Evolutionary conservation across 1,140 invertebrate species (phyloP), one percentile per base, ranked within the genome.

Genomic region (Drosophila suzukii): DNA sequence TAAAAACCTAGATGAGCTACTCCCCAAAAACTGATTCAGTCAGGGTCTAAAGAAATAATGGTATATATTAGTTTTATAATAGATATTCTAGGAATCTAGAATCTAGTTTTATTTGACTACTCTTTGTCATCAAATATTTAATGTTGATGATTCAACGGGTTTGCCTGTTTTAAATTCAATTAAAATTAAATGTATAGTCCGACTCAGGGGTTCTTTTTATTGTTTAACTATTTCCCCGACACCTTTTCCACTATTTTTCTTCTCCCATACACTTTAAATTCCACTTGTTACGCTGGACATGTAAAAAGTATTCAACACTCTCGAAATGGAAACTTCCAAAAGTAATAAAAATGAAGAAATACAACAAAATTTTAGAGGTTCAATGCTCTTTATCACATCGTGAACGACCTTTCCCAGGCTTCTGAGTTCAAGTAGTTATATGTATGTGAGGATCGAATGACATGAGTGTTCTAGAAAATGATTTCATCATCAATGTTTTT

Each of bases 281-380:
- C 83, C 66, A 82, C 61, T 78, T 79, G 81, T 84, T 84, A 60
- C 55, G 83, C 79, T 62, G 46, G 39, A 70, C 59, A 78, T 81
- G 75, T 47, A 63, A 85, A 68, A 77, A 50, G 44, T 47, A 65
- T 65, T 74, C 53, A 74, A 75, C 36, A 76, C 49, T 67, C 55
- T 60, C 43, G n/a, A 76, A 68, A 76, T 76, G 74, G 62, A 60
- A 68, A 41, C 51, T 51, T 73, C 30, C 53, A 84, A 74, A 66
- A 75, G 75, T 44, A 54, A 62, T 79, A 68, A 65, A 75, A 75
- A 62, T 24, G 27, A 20, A 74, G 36, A 44, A 63, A 55, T 34
- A 72, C 39, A 73, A 68, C 56, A 51, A 46, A 55, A 74, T 20
- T 72, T 68, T 51, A 54, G 12, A 83, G 68, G 81, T 84, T 83